A percentile compares a stretch with the other conserved stretches of the same genome.
Evolutionary conservation across 2,113 vertebrate species (phyloP).

Genomic region (Psephotus haematonotus): DNA sequence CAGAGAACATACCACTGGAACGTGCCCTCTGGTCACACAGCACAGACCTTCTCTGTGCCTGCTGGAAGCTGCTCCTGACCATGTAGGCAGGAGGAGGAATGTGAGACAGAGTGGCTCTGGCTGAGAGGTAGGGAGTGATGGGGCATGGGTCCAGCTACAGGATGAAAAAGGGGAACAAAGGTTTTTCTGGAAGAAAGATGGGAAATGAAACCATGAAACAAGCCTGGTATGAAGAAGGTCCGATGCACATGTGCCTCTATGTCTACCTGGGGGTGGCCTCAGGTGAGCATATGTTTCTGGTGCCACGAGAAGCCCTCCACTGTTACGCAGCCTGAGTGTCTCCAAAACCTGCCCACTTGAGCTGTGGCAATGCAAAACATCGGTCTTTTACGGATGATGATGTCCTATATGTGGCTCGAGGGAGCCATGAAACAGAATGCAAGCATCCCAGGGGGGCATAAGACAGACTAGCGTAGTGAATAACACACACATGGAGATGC

Average conservation of each 20-base stretch:
- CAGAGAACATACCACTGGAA: not conserved
- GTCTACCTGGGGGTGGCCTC: not conserved
- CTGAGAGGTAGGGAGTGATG: fast-evolving
- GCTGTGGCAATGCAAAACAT: not conserved
- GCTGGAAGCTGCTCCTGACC: not conserved
- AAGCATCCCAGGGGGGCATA: not conserved
- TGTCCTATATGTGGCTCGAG: not conserved
- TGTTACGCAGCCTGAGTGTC: not conserved
- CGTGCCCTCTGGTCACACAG: not conserved
- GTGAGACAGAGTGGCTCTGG: no score
- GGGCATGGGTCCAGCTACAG: not conserved
- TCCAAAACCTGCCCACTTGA: not conserved
- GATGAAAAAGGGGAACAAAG: not conserved
- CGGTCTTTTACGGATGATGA: not conserved
- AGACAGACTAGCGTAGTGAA: not conserved
- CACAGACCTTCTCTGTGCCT: not conserved
- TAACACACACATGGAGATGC: not conserved
- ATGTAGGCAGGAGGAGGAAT: fast-evolving
- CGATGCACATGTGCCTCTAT: fast-evolving
- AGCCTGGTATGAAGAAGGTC: not conserved
- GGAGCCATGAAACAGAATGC: not conserved
- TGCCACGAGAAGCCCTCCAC: not conserved
- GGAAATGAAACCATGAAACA: no score
- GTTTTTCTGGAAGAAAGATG: not conserved
- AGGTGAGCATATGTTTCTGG: fast-evolving